phyloP scores from a whole-genome alignment of 2,113 vertebrate species.

The Leptobrachium ailaonicum region DNA sequence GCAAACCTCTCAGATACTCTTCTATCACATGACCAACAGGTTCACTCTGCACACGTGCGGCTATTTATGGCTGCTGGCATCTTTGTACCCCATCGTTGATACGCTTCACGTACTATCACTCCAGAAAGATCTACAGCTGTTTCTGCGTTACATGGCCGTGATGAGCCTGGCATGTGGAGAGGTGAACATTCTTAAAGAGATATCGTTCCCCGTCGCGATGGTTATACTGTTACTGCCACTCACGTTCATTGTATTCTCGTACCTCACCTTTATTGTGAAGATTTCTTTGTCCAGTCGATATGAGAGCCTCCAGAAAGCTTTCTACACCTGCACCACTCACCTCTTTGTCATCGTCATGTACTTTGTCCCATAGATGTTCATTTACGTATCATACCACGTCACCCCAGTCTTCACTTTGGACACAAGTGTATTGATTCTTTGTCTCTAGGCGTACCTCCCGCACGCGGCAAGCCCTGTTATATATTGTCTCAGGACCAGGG shows the following conservation, averaged over 20 bases:
- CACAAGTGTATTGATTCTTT: neutral
- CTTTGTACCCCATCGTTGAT: neutral
- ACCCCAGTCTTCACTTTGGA: neutral
- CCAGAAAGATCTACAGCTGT: slow-evolving; percentile 8
- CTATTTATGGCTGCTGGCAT: neutral
- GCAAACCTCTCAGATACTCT: slow-evolving; percentile 1
- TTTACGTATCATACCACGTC: neutral
- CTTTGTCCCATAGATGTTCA: slow-evolving; percentile 1
- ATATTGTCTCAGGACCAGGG: slow-evolving; percentile 27
- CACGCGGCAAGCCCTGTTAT: slow-evolving; percentile 4
- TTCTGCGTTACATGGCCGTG: slow-evolving; percentile 5
- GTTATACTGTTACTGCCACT: slow-evolving; percentile 6
- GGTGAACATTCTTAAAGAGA: neutral
- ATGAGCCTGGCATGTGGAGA: neutral
- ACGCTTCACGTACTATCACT: neutral
- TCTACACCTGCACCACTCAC: slow-evolving; percentile 22
- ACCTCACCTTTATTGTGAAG: neutral
- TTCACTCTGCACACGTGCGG: neutral
- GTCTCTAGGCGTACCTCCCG: slow-evolving; percentile 8
- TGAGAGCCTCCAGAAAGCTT: neutral
- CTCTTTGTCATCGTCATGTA: slow-evolving; percentile 19
- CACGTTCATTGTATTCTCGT: neutral
- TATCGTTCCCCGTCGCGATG: neutral
- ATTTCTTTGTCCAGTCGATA: neutral
- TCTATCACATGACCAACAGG: neutral